These are phyloP conservation scores for Bufo bufo DNA, from an alignment of 2,113 vertebrate species.

Conservation along the genomic window DNA sequence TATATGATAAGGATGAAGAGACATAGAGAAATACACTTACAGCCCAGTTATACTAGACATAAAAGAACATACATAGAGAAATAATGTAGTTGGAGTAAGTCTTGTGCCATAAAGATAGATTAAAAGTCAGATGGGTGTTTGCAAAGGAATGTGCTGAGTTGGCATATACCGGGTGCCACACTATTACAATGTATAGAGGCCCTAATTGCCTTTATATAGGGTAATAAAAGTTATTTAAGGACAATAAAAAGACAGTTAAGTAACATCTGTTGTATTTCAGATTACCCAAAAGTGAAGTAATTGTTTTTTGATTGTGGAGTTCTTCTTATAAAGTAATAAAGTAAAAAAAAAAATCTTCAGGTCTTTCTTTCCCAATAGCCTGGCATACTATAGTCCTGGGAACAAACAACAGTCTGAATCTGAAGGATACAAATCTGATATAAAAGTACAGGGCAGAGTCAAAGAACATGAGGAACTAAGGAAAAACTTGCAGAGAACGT, in stretches of 20 bases:
- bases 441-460: too few relatives aligned
- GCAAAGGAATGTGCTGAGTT: slow-evolving; percentile 4
- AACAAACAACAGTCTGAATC: too few relatives aligned
- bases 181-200: not conserved
- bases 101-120: not conserved
- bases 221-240: not conserved
- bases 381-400: not conserved
- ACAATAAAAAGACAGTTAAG: not conserved
- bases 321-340: not conserved
- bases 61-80: not conserved
- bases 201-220: slow-evolving; percentile 14
- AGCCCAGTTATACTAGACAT: not conserved
- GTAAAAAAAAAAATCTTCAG: not conserved
- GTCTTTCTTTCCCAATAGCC: not conserved
- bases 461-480: too few relatives aligned
- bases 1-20: not conserved
- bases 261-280: not conserved
- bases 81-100: not conserved
- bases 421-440: too few relatives aligned
- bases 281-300: not conserved
- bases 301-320: not conserved
- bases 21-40: not conserved
- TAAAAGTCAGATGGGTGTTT: not conserved
- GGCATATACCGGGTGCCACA: not conserved
- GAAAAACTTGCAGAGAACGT: too few relatives aligned